Percentiles rank a stretch among this genome's conserved stretches.
phyloP scores from a whole-genome alignment of 2,888 invertebrate species.

The Tanytarsus gracilentus region DNA sequence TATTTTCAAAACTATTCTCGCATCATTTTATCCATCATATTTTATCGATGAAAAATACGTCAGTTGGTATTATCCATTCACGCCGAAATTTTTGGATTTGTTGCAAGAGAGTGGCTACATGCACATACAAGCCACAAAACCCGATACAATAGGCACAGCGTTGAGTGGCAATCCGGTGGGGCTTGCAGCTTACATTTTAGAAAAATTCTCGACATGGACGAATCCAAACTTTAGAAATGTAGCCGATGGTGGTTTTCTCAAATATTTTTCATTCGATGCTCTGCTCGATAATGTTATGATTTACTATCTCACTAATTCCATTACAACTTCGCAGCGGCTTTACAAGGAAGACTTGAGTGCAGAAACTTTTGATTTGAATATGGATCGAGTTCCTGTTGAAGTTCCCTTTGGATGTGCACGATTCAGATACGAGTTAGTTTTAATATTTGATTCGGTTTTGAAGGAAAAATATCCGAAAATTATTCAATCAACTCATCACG shows the following conservation, averaged over 20 bases:
- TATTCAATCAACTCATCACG: slow-evolving; percentile 35
- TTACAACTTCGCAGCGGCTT: slow-evolving; percentile 63
- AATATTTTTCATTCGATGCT: slow-evolving; percentile 57
- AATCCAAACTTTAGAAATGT: slow-evolving; percentile 44
- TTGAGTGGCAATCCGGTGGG: slow-evolving; percentile 69
- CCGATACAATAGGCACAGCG: slow-evolving; percentile 71
- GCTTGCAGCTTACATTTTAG: slow-evolving; percentile 70
- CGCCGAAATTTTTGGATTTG: slow-evolving; percentile 32
- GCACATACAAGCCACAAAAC: slow-evolving; percentile 79
- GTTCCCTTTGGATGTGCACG: slow-evolving; percentile 38
- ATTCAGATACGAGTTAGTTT: slow-evolving; percentile 37
- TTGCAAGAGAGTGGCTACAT: slow-evolving; percentile 52
- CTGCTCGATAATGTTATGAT: slow-evolving; percentile 74
- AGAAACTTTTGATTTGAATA: slow-evolving; percentile 34
- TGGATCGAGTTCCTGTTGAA: slow-evolving; percentile 38
- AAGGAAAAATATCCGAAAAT: slow-evolving; percentile 37
- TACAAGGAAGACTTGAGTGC: slow-evolving; percentile 56
- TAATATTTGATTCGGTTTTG: slow-evolving; percentile 34
- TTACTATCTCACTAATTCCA: slow-evolving; percentile 67
- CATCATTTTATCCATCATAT: slow-evolving; percentile 49
- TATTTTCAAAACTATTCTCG: slow-evolving; percentile 43
- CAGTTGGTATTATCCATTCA: slow-evolving; percentile 18
- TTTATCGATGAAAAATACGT: slow-evolving; percentile 45
- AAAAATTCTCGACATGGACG: slow-evolving; percentile 75
- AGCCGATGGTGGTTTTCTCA: slow-evolving; percentile 57